Conservation (phyloP, 53 echinoderm and acorn worm species). For the Apostichopus leukothele region DNA sequence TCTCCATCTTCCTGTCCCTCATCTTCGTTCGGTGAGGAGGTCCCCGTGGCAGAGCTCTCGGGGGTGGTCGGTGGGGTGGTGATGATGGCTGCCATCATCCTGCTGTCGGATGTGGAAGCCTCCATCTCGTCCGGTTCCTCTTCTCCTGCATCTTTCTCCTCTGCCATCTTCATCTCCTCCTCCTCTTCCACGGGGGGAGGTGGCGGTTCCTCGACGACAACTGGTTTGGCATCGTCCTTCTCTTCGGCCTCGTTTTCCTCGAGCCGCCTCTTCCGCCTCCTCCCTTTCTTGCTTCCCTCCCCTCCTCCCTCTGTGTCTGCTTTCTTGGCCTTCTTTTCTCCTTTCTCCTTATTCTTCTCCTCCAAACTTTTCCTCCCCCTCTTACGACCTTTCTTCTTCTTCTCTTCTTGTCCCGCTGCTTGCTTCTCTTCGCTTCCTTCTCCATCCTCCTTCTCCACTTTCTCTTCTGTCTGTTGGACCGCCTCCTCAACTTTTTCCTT, state of each 20-base stretch:
- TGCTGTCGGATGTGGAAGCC: slow-evolving; percentile 3
- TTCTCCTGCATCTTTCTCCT: slow-evolving; percentile 5
- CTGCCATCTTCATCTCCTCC: not conserved
- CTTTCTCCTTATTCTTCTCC: slow-evolving; percentile 46
- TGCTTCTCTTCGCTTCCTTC: slow-evolving; percentile 52
- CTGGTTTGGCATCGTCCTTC: not conserved
- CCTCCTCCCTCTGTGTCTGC: slow-evolving; percentile 9
- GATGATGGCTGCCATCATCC: slow-evolving; percentile 46
- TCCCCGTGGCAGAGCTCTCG: slow-evolving; percentile 66
- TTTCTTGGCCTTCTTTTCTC: slow-evolving; percentile 14
- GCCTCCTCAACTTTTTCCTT: slow-evolving; percentile 36
- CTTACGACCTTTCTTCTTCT: slow-evolving; percentile 71
- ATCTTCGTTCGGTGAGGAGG: slow-evolving; percentile 64
- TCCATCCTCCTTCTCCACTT: slow-evolving; percentile 32
- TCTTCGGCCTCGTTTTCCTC: not conserved
- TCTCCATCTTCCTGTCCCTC: slow-evolving; percentile 50
- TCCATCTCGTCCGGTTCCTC: slow-evolving; percentile 16
- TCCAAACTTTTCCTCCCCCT: slow-evolving; percentile 63
- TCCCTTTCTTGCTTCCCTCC: slow-evolving; percentile 41
- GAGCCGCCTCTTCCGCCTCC: slow-evolving; percentile 40
- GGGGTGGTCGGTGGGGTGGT: slow-evolving; percentile 95
- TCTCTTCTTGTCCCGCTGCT: slow-evolving; percentile 43
- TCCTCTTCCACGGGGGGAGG: not conserved
- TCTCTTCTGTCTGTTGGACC: slow-evolving; percentile 13
- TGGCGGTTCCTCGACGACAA: not conserved